Base-by-base conservation (phyloP, 2,888 invertebrate species). In the Acrobasis suavella region DNA sequence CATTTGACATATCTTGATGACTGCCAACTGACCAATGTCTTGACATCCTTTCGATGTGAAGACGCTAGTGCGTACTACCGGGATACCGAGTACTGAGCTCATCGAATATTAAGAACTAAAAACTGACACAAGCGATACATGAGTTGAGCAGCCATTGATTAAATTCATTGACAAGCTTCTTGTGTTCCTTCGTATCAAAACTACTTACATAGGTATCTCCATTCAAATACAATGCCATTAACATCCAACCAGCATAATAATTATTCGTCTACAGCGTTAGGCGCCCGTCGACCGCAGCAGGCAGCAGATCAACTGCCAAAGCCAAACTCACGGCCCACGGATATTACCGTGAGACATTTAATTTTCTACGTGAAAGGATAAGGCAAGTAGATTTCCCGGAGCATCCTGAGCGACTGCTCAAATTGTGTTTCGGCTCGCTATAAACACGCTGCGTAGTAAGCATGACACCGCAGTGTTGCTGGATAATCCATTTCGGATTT, bases 301-400 rank as follows among this genome's bases (percentile, higher is more conserved):
- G 75, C 77, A 78, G 82, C 80, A 85, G 86, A 90, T 89, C 85
- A 87, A 85, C 84, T 89, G 91, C 89, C 91, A 89, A 86, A 88
- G 82, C 80, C 89, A 88, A 79, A 80, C 77, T 73, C 77, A 75
- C 78, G 74, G 74, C 77, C 78, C 78, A 75, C 88, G 89, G 90
- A 89, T 89, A 88, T 89, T 86, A 85, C 88, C 80, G 81, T 79
- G 84, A 89, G 91, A 91, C 91, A 86, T 91, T 91, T 91, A 91
- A 91, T 91, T 91, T 91, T 91, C 91, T 91, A 91, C 91, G 91
- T 91, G 91, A 85, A 91, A 83, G 89, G 90, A 91, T 90, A 91
- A 91, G 88, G 85, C 86, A 79, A 83, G 82, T 77, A 80, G 86
- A 85, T 89, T 86, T 86, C 85, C 86, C 78, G 77, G 75, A 81